A percentile compares a stretch with the other conserved stretches of the same genome.
These are phyloP conservation scores for Lipotes vexillifer DNA, from an alignment of 2,113 vertebrate species.

Conservation along the genomic window DNA sequence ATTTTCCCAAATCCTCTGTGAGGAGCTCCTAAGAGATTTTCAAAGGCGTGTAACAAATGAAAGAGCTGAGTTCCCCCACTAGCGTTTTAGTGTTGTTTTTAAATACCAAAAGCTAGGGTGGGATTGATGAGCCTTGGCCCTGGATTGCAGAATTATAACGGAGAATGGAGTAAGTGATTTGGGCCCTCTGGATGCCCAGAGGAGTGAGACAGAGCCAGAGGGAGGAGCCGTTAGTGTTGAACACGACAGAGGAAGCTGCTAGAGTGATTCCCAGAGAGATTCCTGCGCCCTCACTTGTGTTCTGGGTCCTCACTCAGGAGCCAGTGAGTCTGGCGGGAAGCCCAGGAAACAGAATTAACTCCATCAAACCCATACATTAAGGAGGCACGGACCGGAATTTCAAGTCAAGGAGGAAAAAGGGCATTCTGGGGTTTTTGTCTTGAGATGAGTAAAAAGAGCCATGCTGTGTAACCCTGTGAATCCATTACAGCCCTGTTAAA, in stretches of 20 bases:
- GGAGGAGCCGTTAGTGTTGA: neutral
- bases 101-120: neutral
- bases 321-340: constrained; percentile 67
- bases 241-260: neutral
- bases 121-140: neutral
- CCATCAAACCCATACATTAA: constrained; percentile 36
- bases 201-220: neutral
- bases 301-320: constrained; percentile 58
- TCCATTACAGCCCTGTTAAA: neutral
- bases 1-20: constrained; percentile 33
- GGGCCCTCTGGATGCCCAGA: neutral
- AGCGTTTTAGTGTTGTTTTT: neutral
- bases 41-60: constrained; percentile 29
- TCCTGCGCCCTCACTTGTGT: neutral
- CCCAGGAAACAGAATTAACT: constrained; percentile 69
- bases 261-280: neutral
- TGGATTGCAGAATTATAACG: neutral
- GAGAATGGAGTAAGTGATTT: neutral
- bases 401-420: constrained; percentile 43
- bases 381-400: constrained; percentile 57
- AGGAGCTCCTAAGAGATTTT: constrained; percentile 27
- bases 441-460: neutral
- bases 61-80: neutral
- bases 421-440: constrained; percentile 50
- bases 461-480: neutral